Evolutionary conservation across 1,140 invertebrate species (phyloP).

Genomic region (honey bee (Apis mellifera)): Amel_HAv3.1 CM009939.2:8916501-8917000

Average conservation of each 20-base stretch:
- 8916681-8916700: not conserved
- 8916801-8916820: conserved; percentile 18
- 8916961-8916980: not conserved
- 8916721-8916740: conserved; percentile 53
- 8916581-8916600: too few species aligned
- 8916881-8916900: conserved; percentile 26
- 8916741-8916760: conserved; percentile 51
- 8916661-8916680: too few species aligned
- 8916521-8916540: too few species aligned
- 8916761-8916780: conserved; percentile 56
- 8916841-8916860: conserved; percentile 40
- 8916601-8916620: too few species aligned
- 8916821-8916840: conserved; percentile 21
- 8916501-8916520: too few species aligned
- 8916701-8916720: conserved; percentile 46
- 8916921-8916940: not conserved
- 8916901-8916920: not conserved
- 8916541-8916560: too few species aligned
- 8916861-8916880: conserved; percentile 25
- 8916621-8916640: too few species aligned
- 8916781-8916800: conserved; percentile 36
- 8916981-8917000: too few species aligned
- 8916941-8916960: not conserved
- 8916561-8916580: too few species aligned
- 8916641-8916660: too few species aligned